Evolutionary conservation across 2,113 vertebrate genomes (phyloP), one percentile per base, ranked within the genome.

Genomic region (Nestor notabilis): DNA sequence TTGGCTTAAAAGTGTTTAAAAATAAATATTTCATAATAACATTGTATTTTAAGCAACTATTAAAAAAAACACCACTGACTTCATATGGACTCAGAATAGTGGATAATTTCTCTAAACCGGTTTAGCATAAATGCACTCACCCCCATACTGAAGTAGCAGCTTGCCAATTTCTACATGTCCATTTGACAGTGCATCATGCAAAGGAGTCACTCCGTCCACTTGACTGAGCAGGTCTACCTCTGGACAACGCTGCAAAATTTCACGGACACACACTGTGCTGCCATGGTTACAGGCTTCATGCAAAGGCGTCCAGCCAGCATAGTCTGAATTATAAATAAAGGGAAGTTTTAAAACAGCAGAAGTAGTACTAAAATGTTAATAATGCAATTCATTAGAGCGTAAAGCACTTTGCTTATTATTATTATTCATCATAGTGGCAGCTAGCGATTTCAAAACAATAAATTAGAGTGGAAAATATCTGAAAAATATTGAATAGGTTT

Each of bases 281-380:
- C 99, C 99, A 97, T 99, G 99, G 98, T 99, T 99, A 98, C 99
- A 99, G 35, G 99, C 99, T 98, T 99, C 99, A 96, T 99, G 99
- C 96, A 99, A 98, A 91, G 99, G 99, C 25, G 99, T 99, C 99
- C 99, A 99, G 96, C 99, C 99, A 95, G 98, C 99, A 95, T 99
- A 97, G 98, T 99, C 99, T 99, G 98, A 95, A 98, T 98, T 97
- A 98, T 97, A 98, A 98, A 98, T 98, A 96, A 98, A 97, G 97
- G 95, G 90, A 98, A 98, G 97, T 98, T 98, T 98, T 97, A 97
- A 97, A 98, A 97, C 58, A 90, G 96, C 90, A 96, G 78, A 95
- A 98, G 91, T 96, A 96, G 53, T 70, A 96, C 75, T 95, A 79
- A 90, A 82, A 92, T 92, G 89, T 44, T 95, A 85, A 92, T 90